Evolutionary conservation across 1,140 invertebrate genomes (phyloP), one percentile per base, ranked within the genome.

Genomic region (Oreohelix idahoensis): DNA sequence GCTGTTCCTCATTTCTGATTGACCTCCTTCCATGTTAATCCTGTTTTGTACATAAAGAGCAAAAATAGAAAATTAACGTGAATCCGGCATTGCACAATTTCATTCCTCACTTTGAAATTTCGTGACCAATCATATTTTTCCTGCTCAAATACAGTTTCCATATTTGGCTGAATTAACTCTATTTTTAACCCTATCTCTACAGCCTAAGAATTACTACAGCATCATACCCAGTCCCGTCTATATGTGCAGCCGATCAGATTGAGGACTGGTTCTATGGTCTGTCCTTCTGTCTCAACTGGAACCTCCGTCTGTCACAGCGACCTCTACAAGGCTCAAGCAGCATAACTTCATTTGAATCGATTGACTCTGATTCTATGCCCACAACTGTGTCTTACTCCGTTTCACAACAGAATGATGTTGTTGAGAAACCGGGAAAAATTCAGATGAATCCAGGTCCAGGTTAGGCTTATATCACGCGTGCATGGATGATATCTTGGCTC

Each of bases 261-360:
- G 96, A 96, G 10, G 98, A 99, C 89, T 99, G 98, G 98, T 99
- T 99, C 92, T 87, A 88, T 76, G 84, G 97, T 0, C 92, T 99
- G 66, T 98, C 96, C 17, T 97, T 98, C 90, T 98, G 98, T 90
- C 94, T 99, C 2, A 97, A 99, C 89, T 99, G 98, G 98, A 99
- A 99, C 93, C 97, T 99, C 0, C 94, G 98, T 4, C 98, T 98
- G 93, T 95, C 96, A 81, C 98, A 99, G 92, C 97, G 97, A 89
- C 96, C 97, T 87, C 96, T 98, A 88, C 93, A 97, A 45, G 96
- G 95, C 79, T 58, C 69, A 0, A 29, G 79, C 17, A 85, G 84
- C 69, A 71, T 84, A 0, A 75, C 81, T 26, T 88, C 86, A 58
- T 32, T 88, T 0, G 83, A 84, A 20, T 85, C 84, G 10, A 32